Percentiles rank a stretch among this genome's conserved stretches.
phyloP scores from a whole-genome alignment of 1,140 invertebrate species.

The Stegodyphus mimosarum region DNA sequence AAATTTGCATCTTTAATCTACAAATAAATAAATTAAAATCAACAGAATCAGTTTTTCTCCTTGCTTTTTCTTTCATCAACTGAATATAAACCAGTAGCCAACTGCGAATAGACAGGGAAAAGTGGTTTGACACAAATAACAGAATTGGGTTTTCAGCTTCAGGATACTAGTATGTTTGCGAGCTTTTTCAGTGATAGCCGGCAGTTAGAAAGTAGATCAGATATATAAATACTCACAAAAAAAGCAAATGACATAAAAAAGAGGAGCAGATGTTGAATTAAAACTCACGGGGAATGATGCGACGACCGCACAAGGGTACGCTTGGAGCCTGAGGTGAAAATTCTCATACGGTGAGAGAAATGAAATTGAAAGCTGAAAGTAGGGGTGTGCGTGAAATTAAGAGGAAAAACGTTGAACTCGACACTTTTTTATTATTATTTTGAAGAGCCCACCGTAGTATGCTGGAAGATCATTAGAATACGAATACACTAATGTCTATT shows the following conservation, averaged over 20 bases:
- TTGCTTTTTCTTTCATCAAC: background rate
- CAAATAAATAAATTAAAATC: no score
- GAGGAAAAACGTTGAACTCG: constrained; percentile 38
- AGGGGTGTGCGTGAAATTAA: background rate
- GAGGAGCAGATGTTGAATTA: background rate
- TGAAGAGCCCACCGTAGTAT: no score
- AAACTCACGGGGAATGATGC: background rate
- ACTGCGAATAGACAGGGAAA: constrained; percentile 13
- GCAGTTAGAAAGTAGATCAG: constrained; percentile 50
- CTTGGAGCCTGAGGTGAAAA: constrained; percentile 11
- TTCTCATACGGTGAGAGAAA: constrained; percentile 18
- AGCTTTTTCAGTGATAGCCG: constrained; percentile 21
- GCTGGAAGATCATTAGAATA: no score
- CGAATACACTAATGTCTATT: no score
- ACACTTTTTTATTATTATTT: background rate
- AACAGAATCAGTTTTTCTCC: no score
- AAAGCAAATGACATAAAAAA: no score
- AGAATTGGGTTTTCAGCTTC: constrained; percentile 47
- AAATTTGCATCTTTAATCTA: no score
- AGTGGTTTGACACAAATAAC: constrained; percentile 37
- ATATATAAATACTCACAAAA: background rate
- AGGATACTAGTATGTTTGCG: background rate
- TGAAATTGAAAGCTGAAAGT: constrained; percentile 31
- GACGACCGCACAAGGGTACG: constrained; percentile 19
- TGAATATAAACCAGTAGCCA: constrained; percentile 47